Evolutionary conservation across 1,140 invertebrate species (phyloP).

Genomic region (Leguminivora glycinivorella): DNA sequence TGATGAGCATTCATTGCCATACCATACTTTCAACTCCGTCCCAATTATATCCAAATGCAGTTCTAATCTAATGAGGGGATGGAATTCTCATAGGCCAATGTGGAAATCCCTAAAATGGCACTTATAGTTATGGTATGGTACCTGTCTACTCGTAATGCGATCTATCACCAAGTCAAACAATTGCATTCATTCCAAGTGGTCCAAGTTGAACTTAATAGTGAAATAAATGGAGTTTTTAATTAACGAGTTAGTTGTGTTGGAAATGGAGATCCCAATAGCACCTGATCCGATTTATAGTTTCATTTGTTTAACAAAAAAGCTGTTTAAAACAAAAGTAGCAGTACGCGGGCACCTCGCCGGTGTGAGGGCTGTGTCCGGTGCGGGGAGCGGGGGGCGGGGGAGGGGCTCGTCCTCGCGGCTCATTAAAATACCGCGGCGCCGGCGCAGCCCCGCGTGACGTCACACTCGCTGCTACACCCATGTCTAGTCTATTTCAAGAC

Average conservation of each 20-base stretch:
- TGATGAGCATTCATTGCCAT: too few relatives aligned
- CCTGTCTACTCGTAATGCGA: too few relatives aligned
- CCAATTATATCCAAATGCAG: too few relatives aligned
- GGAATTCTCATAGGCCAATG: too few relatives aligned
- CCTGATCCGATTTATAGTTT: not conserved
- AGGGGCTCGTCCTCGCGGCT: not conserved
- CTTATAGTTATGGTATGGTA: too few relatives aligned
- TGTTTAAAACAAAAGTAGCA: not conserved
- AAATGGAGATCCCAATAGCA: not conserved
- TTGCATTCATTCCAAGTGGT: too few relatives aligned
- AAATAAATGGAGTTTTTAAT: too few relatives aligned
- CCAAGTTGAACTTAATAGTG: too few relatives aligned
- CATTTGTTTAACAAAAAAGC: not conserved
- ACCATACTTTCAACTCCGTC: too few relatives aligned
- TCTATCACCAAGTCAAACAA: too few relatives aligned
- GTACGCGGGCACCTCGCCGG: not conserved
- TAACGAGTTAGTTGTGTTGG: not conserved
- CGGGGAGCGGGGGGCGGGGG: not conserved
- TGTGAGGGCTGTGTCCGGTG: not conserved
- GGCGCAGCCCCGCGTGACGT: not conserved
- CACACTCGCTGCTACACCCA: not conserved
- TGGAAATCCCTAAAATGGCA: too few relatives aligned
- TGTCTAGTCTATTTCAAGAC: not conserved
- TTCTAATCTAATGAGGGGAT: too few relatives aligned
- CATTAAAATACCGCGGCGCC: constrained; percentile 8